Evolutionary conservation across 2,113 vertebrate genomes (phyloP).

Genomic region (Quiscalus mexicanus): DNA sequence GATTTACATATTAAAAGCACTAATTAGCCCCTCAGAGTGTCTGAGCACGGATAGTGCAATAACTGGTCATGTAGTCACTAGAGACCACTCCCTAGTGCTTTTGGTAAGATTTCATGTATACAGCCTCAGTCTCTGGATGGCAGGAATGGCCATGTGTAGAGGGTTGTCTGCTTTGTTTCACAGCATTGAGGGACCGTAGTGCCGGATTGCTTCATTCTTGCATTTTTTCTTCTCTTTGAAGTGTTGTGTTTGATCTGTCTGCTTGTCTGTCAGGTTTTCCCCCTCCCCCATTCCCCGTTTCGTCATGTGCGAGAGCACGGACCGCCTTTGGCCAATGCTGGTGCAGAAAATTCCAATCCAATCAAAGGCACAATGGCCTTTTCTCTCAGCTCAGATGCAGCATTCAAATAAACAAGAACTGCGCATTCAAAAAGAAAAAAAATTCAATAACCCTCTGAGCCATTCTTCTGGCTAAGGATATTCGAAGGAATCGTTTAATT

Average conservation of each 20-base stretch:
- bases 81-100: slow-evolving; percentile 73
- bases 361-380: neutral
- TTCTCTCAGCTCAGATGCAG: slow-evolving; percentile 26
- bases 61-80: slow-evolving; percentile 83
- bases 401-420: slow-evolving; percentile 50
- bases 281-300: slow-evolving; percentile 6
- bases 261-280: slow-evolving; percentile 75
- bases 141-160: slow-evolving; percentile 75
- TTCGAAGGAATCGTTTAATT: slow-evolving; percentile 41
- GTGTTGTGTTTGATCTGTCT: slow-evolving; percentile 84
- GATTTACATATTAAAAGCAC: slow-evolving; percentile 99
- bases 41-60: slow-evolving; percentile 84
- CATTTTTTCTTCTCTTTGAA: slow-evolving; percentile 80
- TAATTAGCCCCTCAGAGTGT: slow-evolving; percentile 99
- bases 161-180: slow-evolving; percentile 75
- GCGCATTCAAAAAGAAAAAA: neutral
- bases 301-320: neutral
- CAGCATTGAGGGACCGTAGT: slow-evolving; percentile 63
- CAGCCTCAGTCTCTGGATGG: slow-evolving; percentile 74
- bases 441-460: slow-evolving; percentile 34
- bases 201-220: slow-evolving; percentile 66
- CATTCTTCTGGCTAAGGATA: slow-evolving; percentile 38
- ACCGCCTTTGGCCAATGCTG: neutral
- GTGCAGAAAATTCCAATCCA: neutral
- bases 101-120: slow-evolving; percentile 70